phyloP scores from a whole-genome alignment of 2,797 vertebrate genomes.

The Gephyroberyx darwinii region DNA sequence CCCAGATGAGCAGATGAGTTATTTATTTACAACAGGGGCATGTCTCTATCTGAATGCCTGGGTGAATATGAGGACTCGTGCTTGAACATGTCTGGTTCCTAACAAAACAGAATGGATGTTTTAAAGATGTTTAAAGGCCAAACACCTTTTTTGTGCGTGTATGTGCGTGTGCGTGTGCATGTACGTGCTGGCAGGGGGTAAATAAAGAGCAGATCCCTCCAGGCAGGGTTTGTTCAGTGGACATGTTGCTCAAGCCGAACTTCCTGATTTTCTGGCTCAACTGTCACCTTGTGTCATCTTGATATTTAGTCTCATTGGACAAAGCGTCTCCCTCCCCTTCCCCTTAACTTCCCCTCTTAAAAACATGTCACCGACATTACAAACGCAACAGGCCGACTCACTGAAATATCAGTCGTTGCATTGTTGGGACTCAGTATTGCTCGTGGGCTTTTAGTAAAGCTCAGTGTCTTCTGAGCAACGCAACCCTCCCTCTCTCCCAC shows the following conservation, averaged over 20 bases:
- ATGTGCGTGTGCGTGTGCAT: neutral
- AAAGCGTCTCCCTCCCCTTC: constrained; percentile 11
- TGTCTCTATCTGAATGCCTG: constrained; percentile 44
- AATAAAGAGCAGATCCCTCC: constrained; percentile 63
- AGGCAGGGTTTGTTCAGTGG: constrained; percentile 65
- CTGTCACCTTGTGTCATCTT: constrained; percentile 50
- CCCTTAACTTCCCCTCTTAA: neutral
- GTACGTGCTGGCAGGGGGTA: constrained; percentile 43
- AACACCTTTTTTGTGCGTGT: neutral
- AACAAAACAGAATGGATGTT: constrained; percentile 32
- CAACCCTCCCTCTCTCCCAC: constrained; percentile 20
- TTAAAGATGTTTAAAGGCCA: constrained; percentile 37
- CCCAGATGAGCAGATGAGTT: constrained; percentile 51
- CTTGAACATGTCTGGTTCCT: constrained; percentile 56
- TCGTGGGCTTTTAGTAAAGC: constrained; percentile 30
- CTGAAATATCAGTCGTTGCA: constrained; percentile 34
- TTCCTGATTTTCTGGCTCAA: constrained; percentile 76
- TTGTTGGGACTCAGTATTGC: constrained; percentile 22
- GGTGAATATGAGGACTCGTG: constrained; percentile 43
- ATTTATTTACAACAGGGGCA: constrained; percentile 59
- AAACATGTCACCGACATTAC: neutral
- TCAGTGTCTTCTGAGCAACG: constrained; percentile 30
- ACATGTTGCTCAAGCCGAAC: constrained; percentile 66
- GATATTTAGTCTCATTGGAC: constrained; percentile 38
- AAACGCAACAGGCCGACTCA: constrained; percentile 23